Conservation (phyloP, 2,888 invertebrate genomes). For the Clostera curtula region DNA sequence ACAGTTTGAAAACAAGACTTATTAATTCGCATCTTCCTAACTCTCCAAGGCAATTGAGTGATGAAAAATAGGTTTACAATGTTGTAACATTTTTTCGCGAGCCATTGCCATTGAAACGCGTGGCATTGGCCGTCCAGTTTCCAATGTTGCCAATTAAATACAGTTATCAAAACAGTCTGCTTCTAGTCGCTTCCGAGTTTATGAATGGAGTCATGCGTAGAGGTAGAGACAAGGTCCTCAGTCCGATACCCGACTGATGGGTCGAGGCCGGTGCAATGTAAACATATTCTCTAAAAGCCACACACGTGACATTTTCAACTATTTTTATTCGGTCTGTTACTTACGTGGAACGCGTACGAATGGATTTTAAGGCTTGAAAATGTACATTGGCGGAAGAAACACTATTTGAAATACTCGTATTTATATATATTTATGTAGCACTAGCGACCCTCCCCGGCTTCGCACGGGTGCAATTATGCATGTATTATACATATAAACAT, state of each 20-base stretch:
- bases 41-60: not conserved
- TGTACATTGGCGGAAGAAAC: too few relatives aligned
- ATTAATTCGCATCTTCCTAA: not conserved
- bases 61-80: not conserved
- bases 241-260: conserved; percentile 14
- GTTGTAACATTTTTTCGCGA: not conserved
- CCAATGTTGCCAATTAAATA: conserved; percentile 12
- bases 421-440: too few relatives aligned
- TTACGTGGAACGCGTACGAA: too few relatives aligned
- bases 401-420: too few relatives aligned
- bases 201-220: conserved; percentile 22
- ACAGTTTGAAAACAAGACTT: not conserved
- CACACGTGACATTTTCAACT: too few relatives aligned
- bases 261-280: conserved; percentile 18
- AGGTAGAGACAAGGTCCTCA: conserved; percentile 19
- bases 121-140: conserved; percentile 13
- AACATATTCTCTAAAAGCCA: conserved; percentile 12
- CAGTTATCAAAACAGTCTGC: conserved; percentile 11
- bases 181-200: conserved; percentile 11
- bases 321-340: too few relatives aligned
- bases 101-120: not conserved
- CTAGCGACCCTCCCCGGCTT: too few relatives aligned
- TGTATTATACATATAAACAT: too few relatives aligned
- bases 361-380: too few relatives aligned
- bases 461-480: too few relatives aligned